A percentile compares a stretch with the other conserved stretches of the same genome.
Conservation (phyloP, 2,888 invertebrate genomes). For the Gymnocheta viridis region DNA sequence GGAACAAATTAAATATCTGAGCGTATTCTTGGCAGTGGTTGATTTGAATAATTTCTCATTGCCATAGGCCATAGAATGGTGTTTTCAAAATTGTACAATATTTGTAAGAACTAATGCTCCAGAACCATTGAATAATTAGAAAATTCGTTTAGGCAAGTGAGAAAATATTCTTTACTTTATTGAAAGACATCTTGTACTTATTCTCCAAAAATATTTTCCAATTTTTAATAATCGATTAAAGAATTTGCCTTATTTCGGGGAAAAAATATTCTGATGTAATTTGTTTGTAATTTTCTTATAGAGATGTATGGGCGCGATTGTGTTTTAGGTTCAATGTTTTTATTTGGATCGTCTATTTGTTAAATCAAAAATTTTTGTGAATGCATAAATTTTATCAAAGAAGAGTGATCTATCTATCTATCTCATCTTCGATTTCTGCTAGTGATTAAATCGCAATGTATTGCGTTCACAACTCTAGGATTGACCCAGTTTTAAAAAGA, state of each 20-base stretch:
- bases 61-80: neutral
- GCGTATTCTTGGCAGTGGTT: neutral
- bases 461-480: neutral
- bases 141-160: conserved; percentile 43
- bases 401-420: too few species aligned
- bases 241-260: conserved; percentile 42
- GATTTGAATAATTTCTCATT: conserved; percentile 6
- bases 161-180: conserved; percentile 24
- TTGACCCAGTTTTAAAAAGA: too few species aligned
- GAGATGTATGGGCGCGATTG: conserved; percentile 20
- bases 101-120: neutral
- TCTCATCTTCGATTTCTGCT: too few species aligned
- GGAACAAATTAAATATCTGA: conserved; percentile 6
- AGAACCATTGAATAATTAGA: conserved; percentile 1
- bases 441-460: conserved; percentile 9
- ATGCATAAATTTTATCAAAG: neutral
- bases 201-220: conserved; percentile 50
- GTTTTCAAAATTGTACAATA: conserved; percentile 18
- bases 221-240: conserved; percentile 32
- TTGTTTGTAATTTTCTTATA: neutral
- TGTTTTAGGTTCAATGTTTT: neutral
- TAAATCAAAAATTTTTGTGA: neutral
- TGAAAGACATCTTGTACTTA: conserved; percentile 49
- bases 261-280: conserved; percentile 21
- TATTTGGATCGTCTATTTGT: neutral